phyloP scores from a whole-genome alignment of 2,797 vertebrate genomes.

The Pachyuromys duprasi region DNA sequence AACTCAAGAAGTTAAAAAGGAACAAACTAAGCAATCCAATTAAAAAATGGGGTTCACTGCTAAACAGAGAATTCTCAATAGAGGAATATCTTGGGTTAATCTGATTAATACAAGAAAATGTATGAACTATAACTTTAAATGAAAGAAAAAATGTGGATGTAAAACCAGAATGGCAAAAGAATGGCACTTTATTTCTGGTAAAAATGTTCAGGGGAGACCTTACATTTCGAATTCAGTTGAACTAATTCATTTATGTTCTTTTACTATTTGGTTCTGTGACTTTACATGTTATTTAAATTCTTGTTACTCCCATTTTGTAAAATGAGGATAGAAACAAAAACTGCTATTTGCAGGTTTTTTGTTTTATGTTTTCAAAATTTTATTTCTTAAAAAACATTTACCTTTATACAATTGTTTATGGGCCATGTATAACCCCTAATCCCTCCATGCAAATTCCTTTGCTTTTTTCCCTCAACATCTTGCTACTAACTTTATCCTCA shows the following conservation, averaged over 20 bases:
- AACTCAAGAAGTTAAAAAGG: no score
- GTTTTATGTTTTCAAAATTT: neutral
- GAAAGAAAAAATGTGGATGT: neutral
- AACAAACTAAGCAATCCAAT: no score
- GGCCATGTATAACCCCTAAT: no score
- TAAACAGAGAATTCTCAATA: no score
- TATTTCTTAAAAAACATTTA: neutral
- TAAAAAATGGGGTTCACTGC: no score
- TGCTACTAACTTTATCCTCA: neutral
- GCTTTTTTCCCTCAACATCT: neutral
- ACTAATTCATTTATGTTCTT: neutral
- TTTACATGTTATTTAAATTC: neutral
- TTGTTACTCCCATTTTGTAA: neutral
- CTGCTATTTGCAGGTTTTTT: neutral
- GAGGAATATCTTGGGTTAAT: neutral
- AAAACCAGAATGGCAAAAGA: neutral
- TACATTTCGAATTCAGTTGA: neutral
- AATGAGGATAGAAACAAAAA: neutral
- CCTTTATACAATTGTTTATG: neutral
- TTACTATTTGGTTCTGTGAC: neutral
- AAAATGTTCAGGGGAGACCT: neutral
- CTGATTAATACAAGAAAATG: neutral
- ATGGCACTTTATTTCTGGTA: neutral
- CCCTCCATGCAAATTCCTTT: neutral
- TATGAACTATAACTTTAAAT: neutral